Evolutionary conservation across 2,797 vertebrate species (phyloP), one percentile per base, ranked within the genome.

Genomic region (Ataeniobius toweri): DNA sequence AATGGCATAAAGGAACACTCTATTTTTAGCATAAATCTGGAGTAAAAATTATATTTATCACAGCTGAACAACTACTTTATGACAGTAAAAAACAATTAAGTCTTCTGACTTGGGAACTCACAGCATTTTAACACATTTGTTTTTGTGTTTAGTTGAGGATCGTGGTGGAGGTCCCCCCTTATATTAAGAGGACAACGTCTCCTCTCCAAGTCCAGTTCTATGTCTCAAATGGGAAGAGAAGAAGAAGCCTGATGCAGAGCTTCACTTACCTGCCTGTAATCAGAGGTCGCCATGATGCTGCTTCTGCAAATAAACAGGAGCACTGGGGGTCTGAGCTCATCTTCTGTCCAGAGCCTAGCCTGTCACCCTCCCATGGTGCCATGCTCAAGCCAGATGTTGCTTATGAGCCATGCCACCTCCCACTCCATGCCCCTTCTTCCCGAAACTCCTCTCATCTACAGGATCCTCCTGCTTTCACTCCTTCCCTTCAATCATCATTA

Each of bases 211-310:
- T 98, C 92, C 97, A 98, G 83, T 99, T 99, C 94, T 98, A 96
- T 86, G 92, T 98, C 86, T 98, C 97, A 75, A 99, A 98, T 61
- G 98, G 98, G 83, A 99, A 98, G 92, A 97, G 96, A 90, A 98
- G 96, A 93, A 96, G 95, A 91, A 99, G 98, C 89, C 94, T 96
- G 28, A 93, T 93, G 63, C 97, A 98, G 76, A 96, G 89, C 88
- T 98, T 99, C 91, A 98, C 96, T 78, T 98, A 96, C 31, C 93
- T 97, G 87, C 86, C 89, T 0, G 79, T 0, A 31, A 59, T 61
- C 31, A 24, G 78, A 36, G 28, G 1, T 18, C 79, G 36, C 56
- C 6, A 65, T 46, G 46, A 71, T 26, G 20, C 65, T 2, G 24
- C 44, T 16, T 39, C 79, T 71, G 88, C 44, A 76, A 93, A 98